Evolutionary conservation across 2,113 vertebrate species (phyloP).

Genomic region (Jacana jacana): DNA sequence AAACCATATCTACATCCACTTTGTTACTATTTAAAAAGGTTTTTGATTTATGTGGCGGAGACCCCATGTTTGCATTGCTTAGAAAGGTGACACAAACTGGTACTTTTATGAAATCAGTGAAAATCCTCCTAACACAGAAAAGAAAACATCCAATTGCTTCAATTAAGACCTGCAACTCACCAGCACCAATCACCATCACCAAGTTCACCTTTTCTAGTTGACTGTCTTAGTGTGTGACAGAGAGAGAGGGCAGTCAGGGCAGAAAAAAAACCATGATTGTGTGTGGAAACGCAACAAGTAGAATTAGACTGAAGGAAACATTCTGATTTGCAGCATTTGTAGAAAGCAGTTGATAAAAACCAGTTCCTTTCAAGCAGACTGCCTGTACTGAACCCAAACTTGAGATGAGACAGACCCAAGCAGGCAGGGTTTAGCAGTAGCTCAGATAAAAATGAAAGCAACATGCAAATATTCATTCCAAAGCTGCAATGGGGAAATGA

Average conservation of each 20-base stretch:
- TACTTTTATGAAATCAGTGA: background rate
- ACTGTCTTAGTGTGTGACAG: background rate
- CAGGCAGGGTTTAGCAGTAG: background rate
- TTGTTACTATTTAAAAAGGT: background rate
- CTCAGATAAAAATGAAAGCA: background rate
- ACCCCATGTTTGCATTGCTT: background rate
- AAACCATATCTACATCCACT: background rate
- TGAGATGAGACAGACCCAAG: background rate
- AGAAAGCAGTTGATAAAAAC: background rate
- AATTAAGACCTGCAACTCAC: background rate
- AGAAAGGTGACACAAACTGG: background rate
- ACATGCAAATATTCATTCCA: background rate
- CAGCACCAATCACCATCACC: background rate
- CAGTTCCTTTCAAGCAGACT: background rate
- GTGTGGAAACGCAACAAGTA: background rate
- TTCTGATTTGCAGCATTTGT: background rate
- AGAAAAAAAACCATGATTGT: background rate
- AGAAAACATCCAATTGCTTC: background rate
- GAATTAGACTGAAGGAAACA: background rate
- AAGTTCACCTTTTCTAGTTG: background rate
- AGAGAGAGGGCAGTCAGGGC: background rate
- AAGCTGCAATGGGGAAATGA: background rate
- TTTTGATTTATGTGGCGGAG: background rate
- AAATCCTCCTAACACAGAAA: background rate
- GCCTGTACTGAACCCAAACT: background rate